A percentile compares a stretch with the other conserved stretches of the same genome.
These are phyloP conservation scores for Dicrostonyx torquatus DNA, from an alignment of 2,797 vertebrate species.

Conservation along the genomic window DNA sequence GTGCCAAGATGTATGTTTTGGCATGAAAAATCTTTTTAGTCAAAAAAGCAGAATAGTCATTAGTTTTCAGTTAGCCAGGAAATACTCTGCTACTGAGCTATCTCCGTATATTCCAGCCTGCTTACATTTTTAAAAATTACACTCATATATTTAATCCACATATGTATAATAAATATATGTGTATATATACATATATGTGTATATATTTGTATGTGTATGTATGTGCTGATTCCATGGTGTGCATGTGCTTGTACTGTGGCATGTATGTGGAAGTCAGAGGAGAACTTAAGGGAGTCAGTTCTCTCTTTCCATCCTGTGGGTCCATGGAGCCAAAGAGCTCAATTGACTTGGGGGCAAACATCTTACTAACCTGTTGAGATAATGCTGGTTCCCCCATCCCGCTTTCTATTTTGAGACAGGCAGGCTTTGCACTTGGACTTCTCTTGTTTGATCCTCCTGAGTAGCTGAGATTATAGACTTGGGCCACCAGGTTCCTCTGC, in stretches of 20 bases:
- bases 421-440: not conserved
- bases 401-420: not conserved
- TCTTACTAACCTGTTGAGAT: not conserved
- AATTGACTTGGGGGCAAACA: not conserved
- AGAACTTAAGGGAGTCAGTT: not conserved
- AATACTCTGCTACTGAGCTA: not conserved
- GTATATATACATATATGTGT: not conserved
- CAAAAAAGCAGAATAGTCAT: not conserved
- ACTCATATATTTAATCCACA: not conserved
- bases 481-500: not conserved
- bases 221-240: not conserved
- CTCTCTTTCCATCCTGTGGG: not conserved
- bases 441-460: not conserved
- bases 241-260: not conserved
- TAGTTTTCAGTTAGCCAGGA: constrained; percentile 17
- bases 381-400: not conserved
- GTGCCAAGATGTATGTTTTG: not conserved
- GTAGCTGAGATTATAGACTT: not conserved
- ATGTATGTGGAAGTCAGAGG: not conserved
- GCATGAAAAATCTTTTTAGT: not conserved
- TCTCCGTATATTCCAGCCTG: not conserved
- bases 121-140: not conserved
- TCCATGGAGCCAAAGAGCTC: not conserved
- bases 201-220: not conserved
- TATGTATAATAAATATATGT: not conserved